A percentile compares a stretch with the other conserved stretches of the same genome.
These are phyloP conservation scores for Montipora cactus DNA, from an alignment of 64 coral and sea anemone species.

Conservation along the genomic window DNA sequence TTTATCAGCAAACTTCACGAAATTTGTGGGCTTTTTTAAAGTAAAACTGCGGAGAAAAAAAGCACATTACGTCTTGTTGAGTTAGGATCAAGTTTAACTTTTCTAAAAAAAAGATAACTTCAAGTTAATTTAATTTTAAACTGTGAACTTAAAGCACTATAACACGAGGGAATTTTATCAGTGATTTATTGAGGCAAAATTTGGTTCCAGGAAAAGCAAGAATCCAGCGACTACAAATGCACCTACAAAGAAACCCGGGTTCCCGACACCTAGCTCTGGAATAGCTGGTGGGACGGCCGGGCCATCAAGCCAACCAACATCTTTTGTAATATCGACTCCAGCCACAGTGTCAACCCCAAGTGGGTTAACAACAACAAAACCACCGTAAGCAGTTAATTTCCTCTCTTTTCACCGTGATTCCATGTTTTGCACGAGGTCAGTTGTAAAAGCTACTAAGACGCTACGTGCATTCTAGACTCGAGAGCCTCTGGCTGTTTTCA, in stretches of 20 bases:
- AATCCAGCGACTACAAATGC: not conserved
- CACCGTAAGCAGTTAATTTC: not conserved
- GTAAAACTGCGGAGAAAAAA: no score
- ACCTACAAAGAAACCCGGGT: conserved; percentile 19
- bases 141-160: no score
- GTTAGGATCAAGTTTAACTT: no score
- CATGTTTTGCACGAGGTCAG: no score
- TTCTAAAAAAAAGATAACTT: no score
- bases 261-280: not conserved
- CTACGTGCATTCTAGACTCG: no score
- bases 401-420: not conserved
- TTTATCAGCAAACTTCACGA: no score
- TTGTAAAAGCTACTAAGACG: no score
- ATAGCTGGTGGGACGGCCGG: not conserved
- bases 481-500: no score
- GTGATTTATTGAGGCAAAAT: not conserved
- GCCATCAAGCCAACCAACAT: conserved; percentile 12
- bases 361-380: not conserved
- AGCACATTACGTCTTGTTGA: no score
- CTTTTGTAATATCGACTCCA: not conserved
- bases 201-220: not conserved
- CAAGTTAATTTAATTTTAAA: no score
- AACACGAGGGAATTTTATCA: not conserved
- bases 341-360: not conserved
- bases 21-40: no score